phyloP scores from a whole-genome alignment of 2,797 vertebrate genomes.

The Paguma larvata region DNA sequence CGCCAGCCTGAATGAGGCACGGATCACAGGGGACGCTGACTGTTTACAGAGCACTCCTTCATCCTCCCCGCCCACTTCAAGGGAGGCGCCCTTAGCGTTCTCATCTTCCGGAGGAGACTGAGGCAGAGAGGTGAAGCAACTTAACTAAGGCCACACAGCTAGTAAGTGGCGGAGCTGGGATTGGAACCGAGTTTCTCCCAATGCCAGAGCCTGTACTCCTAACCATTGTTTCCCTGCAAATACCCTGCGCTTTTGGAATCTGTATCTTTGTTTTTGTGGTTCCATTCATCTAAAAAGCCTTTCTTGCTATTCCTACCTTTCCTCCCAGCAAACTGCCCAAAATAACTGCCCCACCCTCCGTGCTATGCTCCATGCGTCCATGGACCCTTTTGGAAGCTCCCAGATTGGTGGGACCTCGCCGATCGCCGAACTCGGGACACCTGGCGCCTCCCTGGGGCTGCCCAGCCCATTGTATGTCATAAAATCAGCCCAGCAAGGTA shows the following conservation, averaged over 20 bases:
- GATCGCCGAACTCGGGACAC: background rate
- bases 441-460: background rate
- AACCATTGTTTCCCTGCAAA: background rate
- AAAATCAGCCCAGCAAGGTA: background rate
- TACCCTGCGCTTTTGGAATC: background rate
- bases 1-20: background rate
- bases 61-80: background rate
- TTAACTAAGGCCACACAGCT: background rate
- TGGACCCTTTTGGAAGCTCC: background rate
- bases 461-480: background rate
- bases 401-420: background rate
- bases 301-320: background rate
- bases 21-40: fast-evolving
- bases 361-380: background rate
- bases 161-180: background rate
- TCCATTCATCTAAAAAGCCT: background rate
- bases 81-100: background rate
- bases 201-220: background rate
- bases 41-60: background rate
- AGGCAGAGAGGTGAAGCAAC: background rate
- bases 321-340: background rate
- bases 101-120: background rate
- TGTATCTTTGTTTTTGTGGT: background rate
- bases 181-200: background rate
- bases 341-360: background rate